These are phyloP conservation scores for Drosophila albomicans DNA, from an alignment of 1,140 invertebrate species.

Conservation along the genomic window DNA sequence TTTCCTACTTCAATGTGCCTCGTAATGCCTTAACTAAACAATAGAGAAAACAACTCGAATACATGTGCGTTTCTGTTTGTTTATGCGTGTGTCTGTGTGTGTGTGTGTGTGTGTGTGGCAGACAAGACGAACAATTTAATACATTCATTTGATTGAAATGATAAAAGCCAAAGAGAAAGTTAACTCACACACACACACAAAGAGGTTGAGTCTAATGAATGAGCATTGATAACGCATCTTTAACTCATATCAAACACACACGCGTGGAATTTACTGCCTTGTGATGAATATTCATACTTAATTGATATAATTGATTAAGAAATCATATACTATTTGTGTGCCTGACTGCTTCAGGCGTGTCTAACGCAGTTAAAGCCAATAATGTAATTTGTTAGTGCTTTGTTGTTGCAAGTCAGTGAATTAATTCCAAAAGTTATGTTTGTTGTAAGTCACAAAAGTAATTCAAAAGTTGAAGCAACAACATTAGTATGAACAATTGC, in stretches of 20 bases:
- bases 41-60: conserved; percentile 2
- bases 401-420: neutral
- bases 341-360: neutral
- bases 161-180: conserved; percentile 53
- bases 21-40: conserved; percentile 42
- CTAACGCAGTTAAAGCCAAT: neutral
- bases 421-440: neutral
- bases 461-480: neutral
- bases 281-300: neutral
- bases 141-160: conserved; percentile 59
- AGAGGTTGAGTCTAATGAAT: neutral
- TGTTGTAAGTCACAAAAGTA: neutral
- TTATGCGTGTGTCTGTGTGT: neutral
- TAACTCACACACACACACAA: neutral
- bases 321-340: neutral
- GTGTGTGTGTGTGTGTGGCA: neutral
- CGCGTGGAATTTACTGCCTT: neutral
- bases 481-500: neutral
- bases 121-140: conserved; percentile 37
- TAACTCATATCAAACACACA: neutral
- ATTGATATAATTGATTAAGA: neutral
- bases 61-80: neutral
- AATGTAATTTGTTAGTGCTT: neutral
- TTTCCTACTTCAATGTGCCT: conserved; percentile 25
- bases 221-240: conserved; percentile 9